These are phyloP conservation scores for Drosophila melanogaster DNA, from an alignment of 1,140 invertebrate genomes.

Conservation along the genomic window Release_6_plus_ISO1_MT NT_033779.5:1846501-1847000, in stretches of 20 bases:
- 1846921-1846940: slow-evolving; percentile 33
- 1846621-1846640: slow-evolving; percentile 50
- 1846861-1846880: slow-evolving; percentile 17
- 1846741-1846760: slow-evolving; percentile 60
- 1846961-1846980: slow-evolving; percentile 7
- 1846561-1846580: slow-evolving; percentile 35
- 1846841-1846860: slow-evolving; percentile 30
- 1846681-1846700: slow-evolving; percentile 33
- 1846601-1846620: slow-evolving; percentile 74
- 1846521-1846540: slow-evolving; percentile 36
- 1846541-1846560: slow-evolving; percentile 25
- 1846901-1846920: slow-evolving; percentile 39
- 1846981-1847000: slow-evolving; percentile 23
- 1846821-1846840: slow-evolving; percentile 53
- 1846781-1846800: slow-evolving; percentile 5
- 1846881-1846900: slow-evolving; percentile 41
- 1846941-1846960: slow-evolving; percentile 28
- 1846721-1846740: slow-evolving; percentile 54
- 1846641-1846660: slow-evolving; percentile 54
- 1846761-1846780: slow-evolving; percentile 30
- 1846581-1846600: slow-evolving; percentile 23
- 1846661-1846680: slow-evolving; percentile 53
- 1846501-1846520: slow-evolving; percentile 56
- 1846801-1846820: slow-evolving; percentile 49
- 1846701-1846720: slow-evolving; percentile 33